Conservation (phyloP, 2,888 invertebrate genomes). For the Netelia fuscicornis region DNA sequence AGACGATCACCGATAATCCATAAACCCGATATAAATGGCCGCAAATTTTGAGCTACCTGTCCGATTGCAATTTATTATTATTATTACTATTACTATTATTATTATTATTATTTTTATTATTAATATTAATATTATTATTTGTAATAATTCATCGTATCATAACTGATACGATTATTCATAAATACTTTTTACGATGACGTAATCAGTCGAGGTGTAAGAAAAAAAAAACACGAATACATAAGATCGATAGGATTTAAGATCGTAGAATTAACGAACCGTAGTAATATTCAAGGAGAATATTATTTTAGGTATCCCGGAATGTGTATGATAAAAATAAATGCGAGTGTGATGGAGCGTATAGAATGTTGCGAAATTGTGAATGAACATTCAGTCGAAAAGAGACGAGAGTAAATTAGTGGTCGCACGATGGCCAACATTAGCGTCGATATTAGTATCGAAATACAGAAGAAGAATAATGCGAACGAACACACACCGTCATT, state of each 20-base stretch:
- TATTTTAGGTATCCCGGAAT: conserved; percentile 58
- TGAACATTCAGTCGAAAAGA: conserved; percentile 25
- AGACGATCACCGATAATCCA: conserved; percentile 63
- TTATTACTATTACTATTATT: conserved; percentile 65
- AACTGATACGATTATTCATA: conserved; percentile 62
- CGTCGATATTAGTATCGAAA: conserved; percentile 6
- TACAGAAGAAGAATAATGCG: background rate
- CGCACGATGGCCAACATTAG: conserved; percentile 2
- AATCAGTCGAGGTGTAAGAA: conserved; percentile 54
- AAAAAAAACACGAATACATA: conserved; percentile 57
- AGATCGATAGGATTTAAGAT: conserved; percentile 50
- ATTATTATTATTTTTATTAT: conserved; percentile 43
- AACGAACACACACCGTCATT: background rate
- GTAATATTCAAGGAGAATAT: conserved; percentile 43
- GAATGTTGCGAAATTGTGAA: conserved; percentile 18
- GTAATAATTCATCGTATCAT: conserved; percentile 64
- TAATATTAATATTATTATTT: conserved; percentile 65
- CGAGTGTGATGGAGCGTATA: conserved; percentile 22
- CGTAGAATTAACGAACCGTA: conserved; percentile 44
- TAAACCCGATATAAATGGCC: conserved; percentile 67
- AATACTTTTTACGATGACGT: conserved; percentile 62
- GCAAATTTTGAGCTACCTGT: conserved; percentile 61
- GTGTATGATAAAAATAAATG: conserved; percentile 10
- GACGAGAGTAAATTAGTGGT: conserved; percentile 17
- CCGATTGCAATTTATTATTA: conserved; percentile 71